These are phyloP conservation scores for Hermodice carunculata DNA, from an alignment of 2,888 invertebrate genomes.

Conservation along the genomic window DNA sequence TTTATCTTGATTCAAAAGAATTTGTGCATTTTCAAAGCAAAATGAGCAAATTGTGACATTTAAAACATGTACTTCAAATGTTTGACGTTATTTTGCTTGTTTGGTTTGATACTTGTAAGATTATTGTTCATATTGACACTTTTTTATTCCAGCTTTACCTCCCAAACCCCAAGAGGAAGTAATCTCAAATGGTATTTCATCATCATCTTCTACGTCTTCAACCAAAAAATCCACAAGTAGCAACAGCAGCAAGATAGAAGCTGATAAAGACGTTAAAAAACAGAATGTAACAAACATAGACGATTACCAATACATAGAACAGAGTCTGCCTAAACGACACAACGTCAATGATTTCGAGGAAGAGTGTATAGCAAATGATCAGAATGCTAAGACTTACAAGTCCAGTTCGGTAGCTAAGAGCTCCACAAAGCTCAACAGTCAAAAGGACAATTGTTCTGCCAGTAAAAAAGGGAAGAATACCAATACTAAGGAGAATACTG, in stretches of 20 bases:
- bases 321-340: slow-evolving; percentile 54
- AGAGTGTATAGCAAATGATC: slow-evolving; percentile 58
- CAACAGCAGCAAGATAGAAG: slow-evolving; percentile 2
- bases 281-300: slow-evolving; percentile 40
- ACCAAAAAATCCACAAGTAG: not conserved
- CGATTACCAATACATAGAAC: slow-evolving; percentile 63
- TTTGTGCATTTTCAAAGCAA: too few species aligned
- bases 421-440: slow-evolving; percentile 58
- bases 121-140: too few species aligned
- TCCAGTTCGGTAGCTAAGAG: slow-evolving; percentile 45
- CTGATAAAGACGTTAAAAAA: slow-evolving; percentile 28
- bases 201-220: slow-evolving; percentile 9
- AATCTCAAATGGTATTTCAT: slow-evolving; percentile 66
- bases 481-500: slow-evolving; percentile 24
- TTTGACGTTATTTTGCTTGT: too few species aligned
- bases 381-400: slow-evolving; percentile 57
- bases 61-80: too few species aligned
- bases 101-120: too few species aligned
- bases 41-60: too few species aligned
- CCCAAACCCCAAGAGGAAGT: slow-evolving; percentile 68
- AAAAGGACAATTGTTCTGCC: slow-evolving; percentile 50
- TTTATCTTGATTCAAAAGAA: too few species aligned
- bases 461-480: slow-evolving; percentile 30
- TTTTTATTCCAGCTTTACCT: slow-evolving; percentile 60
- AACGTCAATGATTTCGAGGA: slow-evolving; percentile 51